Evolutionary conservation across 1,140 invertebrate genomes (phyloP).

Genomic region (Rhopalosiphum padi): DNA sequence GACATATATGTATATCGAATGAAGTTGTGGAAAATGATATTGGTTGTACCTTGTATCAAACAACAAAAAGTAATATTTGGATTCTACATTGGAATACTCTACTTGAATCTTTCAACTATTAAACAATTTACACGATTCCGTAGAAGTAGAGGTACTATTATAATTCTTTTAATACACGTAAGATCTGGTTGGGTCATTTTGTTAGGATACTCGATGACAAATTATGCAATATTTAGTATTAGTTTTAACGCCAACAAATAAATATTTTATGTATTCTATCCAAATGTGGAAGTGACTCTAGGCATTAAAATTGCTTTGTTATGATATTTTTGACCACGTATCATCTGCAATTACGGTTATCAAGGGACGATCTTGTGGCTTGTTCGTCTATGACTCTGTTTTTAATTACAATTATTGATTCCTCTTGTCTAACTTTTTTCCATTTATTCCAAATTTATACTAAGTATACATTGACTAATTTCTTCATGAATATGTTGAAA

Average conservation of each 20-base stretch:
- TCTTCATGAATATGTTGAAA: neutral
- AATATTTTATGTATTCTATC: constrained; percentile 59
- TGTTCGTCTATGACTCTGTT: constrained; percentile 56
- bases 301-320: constrained; percentile 60
- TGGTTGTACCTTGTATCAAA: too few species aligned
- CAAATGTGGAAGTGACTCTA: constrained; percentile 59
- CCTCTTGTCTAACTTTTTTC: constrained; percentile 59
- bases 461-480: too few species aligned
- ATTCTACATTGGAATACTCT: constrained; percentile 61
- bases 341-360: constrained; percentile 62
- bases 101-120: neutral
- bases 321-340: constrained; percentile 62
- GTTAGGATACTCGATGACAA: constrained; percentile 1
- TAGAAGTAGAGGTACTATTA: neutral
- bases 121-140: neutral
- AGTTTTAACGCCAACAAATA: constrained; percentile 60
- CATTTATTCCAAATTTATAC: constrained; percentile 39
- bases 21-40: too few species aligned
- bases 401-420: constrained; percentile 58
- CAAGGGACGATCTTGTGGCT: constrained; percentile 58
- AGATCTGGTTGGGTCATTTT: constrained; percentile 35
- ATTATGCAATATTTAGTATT: constrained; percentile 1
- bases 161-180: constrained; percentile 42
- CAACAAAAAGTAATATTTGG: too few species aligned
- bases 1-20: too few species aligned